A percentile compares a stretch with the other conserved stretches of the same genome.
Evolutionary conservation across 2,888 invertebrate genomes (phyloP).

Genomic region (Octodonta nipae): DNA sequence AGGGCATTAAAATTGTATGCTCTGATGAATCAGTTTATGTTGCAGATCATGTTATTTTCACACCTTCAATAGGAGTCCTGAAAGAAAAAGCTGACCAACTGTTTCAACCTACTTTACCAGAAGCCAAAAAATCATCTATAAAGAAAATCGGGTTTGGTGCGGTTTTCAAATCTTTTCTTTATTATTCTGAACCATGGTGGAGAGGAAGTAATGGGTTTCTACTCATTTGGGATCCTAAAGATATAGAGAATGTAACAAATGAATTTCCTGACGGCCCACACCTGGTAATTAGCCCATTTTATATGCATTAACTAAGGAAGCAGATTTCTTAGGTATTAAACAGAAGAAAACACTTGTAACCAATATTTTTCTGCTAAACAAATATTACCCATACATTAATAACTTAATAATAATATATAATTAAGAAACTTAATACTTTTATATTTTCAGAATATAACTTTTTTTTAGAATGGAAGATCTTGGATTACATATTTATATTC

Average conservation of each 20-base stretch:
- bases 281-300: neutral
- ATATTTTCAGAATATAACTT: neutral
- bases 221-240: constrained; percentile 44
- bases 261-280: constrained; percentile 23
- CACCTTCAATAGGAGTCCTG: constrained; percentile 28
- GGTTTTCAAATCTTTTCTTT: constrained; percentile 16
- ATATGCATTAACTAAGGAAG: no score
- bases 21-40: constrained; percentile 37
- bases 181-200: constrained; percentile 19
- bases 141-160: constrained; percentile 18
- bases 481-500: constrained; percentile 12
- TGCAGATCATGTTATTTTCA: constrained; percentile 50
- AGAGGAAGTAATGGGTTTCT: constrained; percentile 35
- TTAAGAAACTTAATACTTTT: neutral
- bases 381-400: neutral
- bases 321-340: no score
- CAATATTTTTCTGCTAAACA: no score
- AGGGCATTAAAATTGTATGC: constrained; percentile 19
- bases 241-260: constrained; percentile 24
- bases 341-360: no score
- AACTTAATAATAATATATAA: neutral
- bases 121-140: constrained; percentile 14
- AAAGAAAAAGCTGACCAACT: constrained; percentile 14
- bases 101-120: constrained; percentile 15
- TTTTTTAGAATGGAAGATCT: constrained; percentile 12